Evolutionary conservation across 2,797 vertebrate genomes (phyloP).

Genomic region (Nyctalus aviator): DNA sequence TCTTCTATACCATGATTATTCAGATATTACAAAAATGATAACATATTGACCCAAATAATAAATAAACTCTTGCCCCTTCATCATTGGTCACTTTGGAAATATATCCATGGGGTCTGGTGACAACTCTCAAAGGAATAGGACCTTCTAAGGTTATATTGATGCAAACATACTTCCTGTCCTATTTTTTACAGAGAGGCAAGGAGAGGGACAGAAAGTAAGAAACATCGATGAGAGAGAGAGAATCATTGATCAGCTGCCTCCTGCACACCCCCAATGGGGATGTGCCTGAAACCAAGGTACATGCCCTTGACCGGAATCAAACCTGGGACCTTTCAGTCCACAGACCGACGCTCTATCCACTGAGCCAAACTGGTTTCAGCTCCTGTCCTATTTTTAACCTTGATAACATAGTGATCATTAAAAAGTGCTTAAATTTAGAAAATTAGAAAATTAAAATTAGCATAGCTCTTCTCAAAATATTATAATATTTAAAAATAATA

Average conservation of each 20-base stretch:
- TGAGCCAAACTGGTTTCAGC: too few species aligned
- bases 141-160: not conserved
- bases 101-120: not conserved
- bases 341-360: too few species aligned
- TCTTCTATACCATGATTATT: not conserved
- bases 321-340: too few species aligned
- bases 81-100: not conserved
- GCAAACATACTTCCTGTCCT: not conserved
- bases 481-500: not conserved
- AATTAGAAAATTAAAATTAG: not conserved
- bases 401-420: not conserved
- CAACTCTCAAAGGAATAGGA: not conserved
- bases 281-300: too few species aligned
- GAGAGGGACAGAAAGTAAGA: too few species aligned
- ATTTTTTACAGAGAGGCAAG: not conserved
- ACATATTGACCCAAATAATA: not conserved
- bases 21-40: not conserved
- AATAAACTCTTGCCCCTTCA: not conserved
- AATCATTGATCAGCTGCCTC: too few species aligned
- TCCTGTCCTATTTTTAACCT: not conserved
- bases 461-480: not conserved
- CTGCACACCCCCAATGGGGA: too few species aligned
- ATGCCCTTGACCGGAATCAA: too few species aligned
- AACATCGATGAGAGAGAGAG: too few species aligned
- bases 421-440: not conserved